Evolutionary conservation across 2,797 vertebrate genomes (phyloP), one percentile per base, ranked within the genome.

Genomic region (Enteromius viviparus): DNA sequence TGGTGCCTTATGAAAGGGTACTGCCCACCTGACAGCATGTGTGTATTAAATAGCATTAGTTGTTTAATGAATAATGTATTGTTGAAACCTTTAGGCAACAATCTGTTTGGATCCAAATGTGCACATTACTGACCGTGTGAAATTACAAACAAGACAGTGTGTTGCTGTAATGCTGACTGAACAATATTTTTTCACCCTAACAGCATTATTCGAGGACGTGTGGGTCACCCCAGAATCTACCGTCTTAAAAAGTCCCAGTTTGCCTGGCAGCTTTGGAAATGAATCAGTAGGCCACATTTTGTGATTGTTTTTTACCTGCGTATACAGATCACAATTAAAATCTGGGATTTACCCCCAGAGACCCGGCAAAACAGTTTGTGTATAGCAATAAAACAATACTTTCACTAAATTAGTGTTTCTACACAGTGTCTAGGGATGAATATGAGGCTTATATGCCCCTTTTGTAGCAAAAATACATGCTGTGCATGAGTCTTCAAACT

Each of bases 201-300:
- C 88, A 91, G 90, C 85, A 29, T 85, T 91, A 64, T 91, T 91
- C 66, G 85, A 90, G 80, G 89, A 91, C 70, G 89, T 91, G 32
- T 91, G 90, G 89, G 84, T 91, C 69, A 87, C 66, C 51, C 80
- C 85, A 60, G 88, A 89, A 84, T 68, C 82, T 55, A 76, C 32
- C 53, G 15, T 40, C 51, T 66, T 79, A 34, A 87, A 88, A 81
- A 74, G 64, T 34, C 26, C 78, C 60, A 45, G 21, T 45, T 53
- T 75, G 17, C 53, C 49, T 3, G 21, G 32, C 72, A 78, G 21
- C n/a, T 37, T 77, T 42, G 15, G 49, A 51, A 34, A 37, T 75
- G 83, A 86, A 45, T 69, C 55, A 19, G 90, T 89, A 85, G 77
- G 87, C 14, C 53, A 15, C 23, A 23, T 45, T 70, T 76, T 69